Evolutionary conservation across 2,113 vertebrate species (phyloP).

Genomic region (Mungos mungo): DNA sequence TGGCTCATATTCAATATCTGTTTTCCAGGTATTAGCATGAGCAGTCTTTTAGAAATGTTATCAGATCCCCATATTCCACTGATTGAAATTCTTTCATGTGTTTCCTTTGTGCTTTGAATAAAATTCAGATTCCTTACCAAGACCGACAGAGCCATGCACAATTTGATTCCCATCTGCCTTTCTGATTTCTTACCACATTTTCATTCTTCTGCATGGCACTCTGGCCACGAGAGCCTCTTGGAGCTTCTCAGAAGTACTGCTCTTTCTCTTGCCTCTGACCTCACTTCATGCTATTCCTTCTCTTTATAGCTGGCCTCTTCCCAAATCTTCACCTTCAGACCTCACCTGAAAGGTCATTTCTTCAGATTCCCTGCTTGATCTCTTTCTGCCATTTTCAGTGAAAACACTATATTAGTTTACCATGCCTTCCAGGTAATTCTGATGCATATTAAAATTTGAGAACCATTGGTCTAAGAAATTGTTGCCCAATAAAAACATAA

Average conservation of each 20-base stretch:
- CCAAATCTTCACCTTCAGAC: neutral
- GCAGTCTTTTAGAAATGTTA: neutral
- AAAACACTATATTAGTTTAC: conserved; percentile 13
- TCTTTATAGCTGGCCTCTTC: neutral
- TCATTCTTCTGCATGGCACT: neutral
- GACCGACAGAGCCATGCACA: neutral
- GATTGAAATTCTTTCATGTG: neutral
- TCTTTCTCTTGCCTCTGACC: neutral
- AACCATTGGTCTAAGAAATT: conserved; percentile 23
- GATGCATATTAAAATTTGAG: conserved; percentile 28
- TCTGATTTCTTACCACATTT: neutral
- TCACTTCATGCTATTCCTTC: neutral
- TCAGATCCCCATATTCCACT: neutral
- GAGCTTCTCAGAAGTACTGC: neutral
- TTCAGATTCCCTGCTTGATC: neutral
- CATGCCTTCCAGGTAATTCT: conserved; percentile 5
- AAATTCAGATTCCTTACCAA: neutral
- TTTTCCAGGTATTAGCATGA: neutral
- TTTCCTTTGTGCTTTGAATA: conserved; percentile 19
- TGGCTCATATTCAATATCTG: neutral
- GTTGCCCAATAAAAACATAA: conserved; percentile 18
- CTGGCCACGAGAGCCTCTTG: neutral
- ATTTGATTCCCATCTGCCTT: neutral
- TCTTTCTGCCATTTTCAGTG: neutral
- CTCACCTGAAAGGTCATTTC: neutral